A percentile compares a stretch with the other conserved stretches of the same genome.
phyloP scores from a whole-genome alignment of 2,888 invertebrate genomes.

The Drosophila helvetica region DNA sequence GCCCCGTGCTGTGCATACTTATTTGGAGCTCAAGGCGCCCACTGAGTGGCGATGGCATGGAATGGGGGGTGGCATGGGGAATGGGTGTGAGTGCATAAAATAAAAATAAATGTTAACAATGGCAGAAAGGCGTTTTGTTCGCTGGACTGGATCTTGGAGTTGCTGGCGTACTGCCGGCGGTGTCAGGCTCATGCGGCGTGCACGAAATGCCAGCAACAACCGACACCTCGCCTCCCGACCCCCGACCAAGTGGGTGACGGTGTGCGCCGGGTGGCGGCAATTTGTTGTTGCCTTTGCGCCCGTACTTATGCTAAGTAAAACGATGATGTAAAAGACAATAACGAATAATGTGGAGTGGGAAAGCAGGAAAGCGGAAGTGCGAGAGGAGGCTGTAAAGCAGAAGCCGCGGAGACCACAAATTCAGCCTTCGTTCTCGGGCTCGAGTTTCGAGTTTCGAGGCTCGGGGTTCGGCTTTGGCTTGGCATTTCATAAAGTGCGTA shows the following conservation, averaged over 20 bases:
- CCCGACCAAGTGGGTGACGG: neutral
- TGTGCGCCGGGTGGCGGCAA: constrained; percentile 47
- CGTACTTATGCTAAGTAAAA: constrained; percentile 77
- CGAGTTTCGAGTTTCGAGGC: neutral
- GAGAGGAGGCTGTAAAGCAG: constrained; percentile 20
- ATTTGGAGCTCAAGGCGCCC: constrained; percentile 72
- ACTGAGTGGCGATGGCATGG: constrained; percentile 21
- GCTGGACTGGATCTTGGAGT: constrained; percentile 41
- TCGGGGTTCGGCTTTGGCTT: constrained; percentile 24
- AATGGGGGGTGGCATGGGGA: neutral
- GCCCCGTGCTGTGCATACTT: constrained; percentile 79
- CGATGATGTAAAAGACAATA: constrained; percentile 80
- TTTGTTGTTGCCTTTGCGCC: constrained; percentile 62
- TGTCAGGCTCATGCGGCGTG: constrained; percentile 68
- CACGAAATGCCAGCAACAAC: constrained; percentile 59
- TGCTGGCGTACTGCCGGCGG: constrained; percentile 37
- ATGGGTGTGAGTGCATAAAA: constrained; percentile 73
- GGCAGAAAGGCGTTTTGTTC: constrained; percentile 68
- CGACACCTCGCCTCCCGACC: neutral
- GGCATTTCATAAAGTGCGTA: constrained; percentile 71
- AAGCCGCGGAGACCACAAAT: constrained; percentile 70
- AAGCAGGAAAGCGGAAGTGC: neutral
- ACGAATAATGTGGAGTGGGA: constrained; percentile 56
- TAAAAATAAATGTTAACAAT: constrained; percentile 79
- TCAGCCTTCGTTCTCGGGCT: constrained; percentile 28